These are phyloP conservation scores for Euplagia quadripunctaria DNA, from an alignment of 2,888 invertebrate species.

Conservation along the genomic window DNA sequence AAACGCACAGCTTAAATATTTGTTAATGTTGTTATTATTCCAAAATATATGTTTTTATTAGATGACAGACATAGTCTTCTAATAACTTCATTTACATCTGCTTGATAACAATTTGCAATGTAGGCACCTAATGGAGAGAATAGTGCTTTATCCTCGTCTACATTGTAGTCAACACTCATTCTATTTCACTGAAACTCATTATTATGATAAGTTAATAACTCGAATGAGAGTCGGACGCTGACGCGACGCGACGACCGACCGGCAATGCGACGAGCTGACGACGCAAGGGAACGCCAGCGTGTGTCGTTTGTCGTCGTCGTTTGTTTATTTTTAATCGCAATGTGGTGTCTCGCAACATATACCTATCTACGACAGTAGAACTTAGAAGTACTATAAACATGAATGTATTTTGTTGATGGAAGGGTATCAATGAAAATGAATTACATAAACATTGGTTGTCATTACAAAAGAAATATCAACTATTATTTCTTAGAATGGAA, in stretches of 20 bases:
- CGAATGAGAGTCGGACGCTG: conserved; percentile 41
- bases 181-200: conserved; percentile 44
- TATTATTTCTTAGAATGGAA: conserved; percentile 1
- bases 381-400: not conserved
- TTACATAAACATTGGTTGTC: not conserved
- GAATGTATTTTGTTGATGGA: not conserved
- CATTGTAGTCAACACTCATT: conserved; percentile 24
- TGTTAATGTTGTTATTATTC: no score
- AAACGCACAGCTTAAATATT: not conserved
- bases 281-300: conserved; percentile 26
- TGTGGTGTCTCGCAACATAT: conserved; percentile 38
- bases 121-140: not conserved
- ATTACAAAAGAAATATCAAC: conserved; percentile 1
- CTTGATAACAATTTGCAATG: not conserved
- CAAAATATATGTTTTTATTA: not conserved
- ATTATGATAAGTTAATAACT: conserved; percentile 52
- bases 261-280: conserved; percentile 8
- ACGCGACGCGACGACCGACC: conserved; percentile 2
- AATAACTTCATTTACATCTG: not conserved
- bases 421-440: not conserved
- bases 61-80: not conserved
- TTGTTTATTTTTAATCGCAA: conserved; percentile 64
- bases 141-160: conserved; percentile 6
- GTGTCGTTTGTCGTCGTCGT: conserved; percentile 25
- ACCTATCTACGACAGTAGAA: conserved; percentile 6